Evolutionary conservation across 2,797 vertebrate species (phyloP).

Genomic region (Meda fulgida): DNA sequence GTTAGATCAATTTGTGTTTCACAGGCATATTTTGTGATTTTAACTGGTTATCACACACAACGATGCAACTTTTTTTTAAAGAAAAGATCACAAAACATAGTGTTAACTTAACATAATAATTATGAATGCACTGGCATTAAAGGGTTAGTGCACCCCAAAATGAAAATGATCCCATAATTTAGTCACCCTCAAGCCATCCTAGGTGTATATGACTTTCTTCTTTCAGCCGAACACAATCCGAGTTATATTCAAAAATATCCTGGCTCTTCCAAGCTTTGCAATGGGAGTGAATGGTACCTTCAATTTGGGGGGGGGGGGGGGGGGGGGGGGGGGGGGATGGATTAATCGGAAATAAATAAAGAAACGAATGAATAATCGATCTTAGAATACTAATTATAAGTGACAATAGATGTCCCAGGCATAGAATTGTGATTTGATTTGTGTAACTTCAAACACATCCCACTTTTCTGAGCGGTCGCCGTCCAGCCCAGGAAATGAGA

Average conservation of each 20-base stretch:
- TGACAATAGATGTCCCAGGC: constrained; percentile 38
- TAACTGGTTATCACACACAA: not conserved
- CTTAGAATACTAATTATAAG: constrained; percentile 7
- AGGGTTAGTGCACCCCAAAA: too few species aligned
- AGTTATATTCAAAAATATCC: too few species aligned
- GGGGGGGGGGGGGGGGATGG: too few species aligned
- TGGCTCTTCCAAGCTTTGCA: too few species aligned
- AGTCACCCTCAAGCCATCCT: too few species aligned
- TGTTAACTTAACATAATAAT: not conserved
- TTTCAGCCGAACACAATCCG: too few species aligned
- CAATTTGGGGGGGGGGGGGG: too few species aligned
- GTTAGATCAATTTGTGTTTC: not conserved
- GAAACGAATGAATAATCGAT: too few species aligned
- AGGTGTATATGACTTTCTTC: too few species aligned
- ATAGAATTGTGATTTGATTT: constrained; percentile 64
- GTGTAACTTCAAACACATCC: constrained; percentile 68
- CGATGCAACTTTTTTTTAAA: not conserved
- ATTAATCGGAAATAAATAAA: too few species aligned
- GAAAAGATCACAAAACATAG: not conserved
- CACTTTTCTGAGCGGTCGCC: constrained; percentile 66
- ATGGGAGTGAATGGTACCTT: too few species aligned
- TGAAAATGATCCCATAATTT: too few species aligned
- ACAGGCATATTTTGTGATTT: not conserved
- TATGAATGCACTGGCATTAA: not conserved
- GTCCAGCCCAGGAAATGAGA: constrained; percentile 74